A percentile compares a stretch with the other conserved stretches of the same genome.
phyloP scores from a whole-genome alignment of 2,888 invertebrate genomes.

The Epistrophe grossulariae region DNA sequence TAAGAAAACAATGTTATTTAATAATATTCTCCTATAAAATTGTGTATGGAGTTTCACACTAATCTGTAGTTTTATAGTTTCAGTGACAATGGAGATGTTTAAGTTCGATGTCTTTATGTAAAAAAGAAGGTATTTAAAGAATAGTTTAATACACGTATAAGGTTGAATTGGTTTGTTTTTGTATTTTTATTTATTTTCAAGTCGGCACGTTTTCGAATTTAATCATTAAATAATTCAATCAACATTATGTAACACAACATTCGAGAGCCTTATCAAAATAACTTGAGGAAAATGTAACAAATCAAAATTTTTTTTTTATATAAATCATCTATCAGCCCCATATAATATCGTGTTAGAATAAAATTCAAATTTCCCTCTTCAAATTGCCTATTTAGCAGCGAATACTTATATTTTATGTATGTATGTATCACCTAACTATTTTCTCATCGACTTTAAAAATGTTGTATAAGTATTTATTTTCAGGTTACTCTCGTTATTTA shows the following conservation, averaged over 20 bases:
- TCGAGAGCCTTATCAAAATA: background rate
- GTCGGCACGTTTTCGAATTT: too few species aligned
- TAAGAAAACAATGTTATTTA: too few species aligned
- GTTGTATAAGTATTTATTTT: slow-evolving; percentile 1
- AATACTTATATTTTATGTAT: background rate
- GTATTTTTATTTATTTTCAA: too few species aligned
- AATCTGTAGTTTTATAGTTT: too few species aligned
- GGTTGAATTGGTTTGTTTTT: too few species aligned
- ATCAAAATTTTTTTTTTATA: background rate
- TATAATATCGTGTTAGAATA: background rate
- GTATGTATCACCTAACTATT: background rate
- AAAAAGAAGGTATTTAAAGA: too few species aligned
- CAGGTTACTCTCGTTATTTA: slow-evolving; percentile 17
- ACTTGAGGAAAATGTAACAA: background rate
- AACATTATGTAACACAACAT: background rate
- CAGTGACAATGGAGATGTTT: too few species aligned
- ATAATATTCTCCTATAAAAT: too few species aligned
- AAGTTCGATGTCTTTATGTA: too few species aligned
- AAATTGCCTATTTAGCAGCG: background rate
- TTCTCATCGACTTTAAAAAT: background rate
- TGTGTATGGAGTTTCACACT: too few species aligned
- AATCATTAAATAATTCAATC: too few species aligned
- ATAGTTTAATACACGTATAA: too few species aligned
- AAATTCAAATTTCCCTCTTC: background rate
- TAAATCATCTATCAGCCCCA: background rate